A percentile compares a stretch with the other conserved stretches of the same genome.
Evolutionary conservation across 2,797 vertebrate species (phyloP).

Genomic region (Enoplosus armatus): DNA sequence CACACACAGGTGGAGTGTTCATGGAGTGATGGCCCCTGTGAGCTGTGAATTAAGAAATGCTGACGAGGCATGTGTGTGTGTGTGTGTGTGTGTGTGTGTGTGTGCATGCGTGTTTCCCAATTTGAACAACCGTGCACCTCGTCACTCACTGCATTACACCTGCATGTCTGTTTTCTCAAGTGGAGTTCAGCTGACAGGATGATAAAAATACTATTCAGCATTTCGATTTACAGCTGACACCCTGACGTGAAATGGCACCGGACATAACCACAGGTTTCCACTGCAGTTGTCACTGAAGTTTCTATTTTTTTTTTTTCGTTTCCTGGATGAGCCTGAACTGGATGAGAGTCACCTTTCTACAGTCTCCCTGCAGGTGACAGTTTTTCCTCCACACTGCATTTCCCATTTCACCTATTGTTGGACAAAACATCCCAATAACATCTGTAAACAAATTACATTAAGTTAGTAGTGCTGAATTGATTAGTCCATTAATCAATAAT

Average conservation of each 20-base stretch:
- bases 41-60: conserved; percentile 48
- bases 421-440: not conserved
- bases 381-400: not conserved
- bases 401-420: conserved; percentile 8
- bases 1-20: conserved; percentile 52
- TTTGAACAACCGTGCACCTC: conserved; percentile 42
- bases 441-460: not conserved
- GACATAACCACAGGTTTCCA: conserved; percentile 43
- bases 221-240: conserved; percentile 59
- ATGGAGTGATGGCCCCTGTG: conserved; percentile 34
- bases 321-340: conserved; percentile 9
- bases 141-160: conserved; percentile 52
- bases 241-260: conserved; percentile 42
- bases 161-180: conserved; percentile 58
- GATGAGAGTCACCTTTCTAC: conserved; percentile 11
- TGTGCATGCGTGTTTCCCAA: conserved; percentile 22
- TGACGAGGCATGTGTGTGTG: conserved; percentile 26
- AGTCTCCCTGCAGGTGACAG: not conserved
- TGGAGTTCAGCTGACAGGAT: conserved; percentile 57
- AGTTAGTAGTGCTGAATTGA: not conserved
- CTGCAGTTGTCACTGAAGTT: conserved; percentile 25
- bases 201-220: conserved; percentile 69
- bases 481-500: not conserved
- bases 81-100: conserved; percentile 1
- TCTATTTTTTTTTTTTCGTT: not conserved